These are phyloP conservation scores for Clarias magur DNA, from an alignment of 2,113 vertebrate genomes.

Conservation along the genomic window DNA sequence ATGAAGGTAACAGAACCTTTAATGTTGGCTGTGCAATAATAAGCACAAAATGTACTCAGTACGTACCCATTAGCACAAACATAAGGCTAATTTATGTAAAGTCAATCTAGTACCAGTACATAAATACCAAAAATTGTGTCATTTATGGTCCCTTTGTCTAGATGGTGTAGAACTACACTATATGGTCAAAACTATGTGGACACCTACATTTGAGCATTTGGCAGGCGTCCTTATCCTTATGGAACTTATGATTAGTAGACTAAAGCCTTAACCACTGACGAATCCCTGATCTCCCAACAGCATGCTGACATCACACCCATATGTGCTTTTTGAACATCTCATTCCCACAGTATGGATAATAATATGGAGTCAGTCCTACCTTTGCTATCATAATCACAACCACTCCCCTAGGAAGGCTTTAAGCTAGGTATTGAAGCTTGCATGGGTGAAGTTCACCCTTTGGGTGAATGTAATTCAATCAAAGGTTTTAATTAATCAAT, in stretches of 20 bases:
- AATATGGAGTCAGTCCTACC: neutral
- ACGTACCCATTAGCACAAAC: too few relatives aligned
- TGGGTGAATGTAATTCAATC: too few relatives aligned
- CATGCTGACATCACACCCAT: neutral
- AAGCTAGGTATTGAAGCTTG: neutral
- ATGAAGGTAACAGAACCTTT: constrained; percentile 57
- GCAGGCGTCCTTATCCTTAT: too few relatives aligned
- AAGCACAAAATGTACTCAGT: neutral
- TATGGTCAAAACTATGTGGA: neutral
- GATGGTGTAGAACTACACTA: neutral
- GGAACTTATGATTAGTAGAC: too few relatives aligned
- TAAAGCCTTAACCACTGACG: too few relatives aligned
- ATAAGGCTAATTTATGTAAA: too few relatives aligned
- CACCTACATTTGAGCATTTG: too few relatives aligned
- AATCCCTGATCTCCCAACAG: too few relatives aligned
- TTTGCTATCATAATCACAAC: neutral
- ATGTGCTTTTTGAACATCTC: neutral
- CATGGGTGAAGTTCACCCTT: too few relatives aligned
- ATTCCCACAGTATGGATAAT: neutral
- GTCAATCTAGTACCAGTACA: neutral
- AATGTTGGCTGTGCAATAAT: neutral
- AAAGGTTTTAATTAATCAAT: too few relatives aligned
- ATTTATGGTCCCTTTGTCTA: neutral
- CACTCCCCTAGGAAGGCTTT: neutral
- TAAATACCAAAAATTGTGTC: neutral